Base-by-base conservation (phyloP, 2,113 vertebrate species). In the Bubalus kerabau region DNA sequence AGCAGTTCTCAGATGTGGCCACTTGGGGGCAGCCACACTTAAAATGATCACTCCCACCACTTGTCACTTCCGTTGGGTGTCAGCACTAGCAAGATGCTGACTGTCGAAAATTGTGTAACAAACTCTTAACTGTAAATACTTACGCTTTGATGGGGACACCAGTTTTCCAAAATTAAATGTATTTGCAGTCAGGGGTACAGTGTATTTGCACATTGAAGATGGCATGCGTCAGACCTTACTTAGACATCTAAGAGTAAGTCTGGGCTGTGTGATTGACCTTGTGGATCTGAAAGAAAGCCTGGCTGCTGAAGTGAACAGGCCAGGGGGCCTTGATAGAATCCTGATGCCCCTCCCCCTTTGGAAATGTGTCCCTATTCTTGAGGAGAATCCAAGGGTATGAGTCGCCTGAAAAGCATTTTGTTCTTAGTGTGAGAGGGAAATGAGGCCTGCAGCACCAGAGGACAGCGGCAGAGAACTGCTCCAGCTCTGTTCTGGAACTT, bases 11-110 rank as follows among this genome's bases (percentile, higher is more conserved):
- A 82, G 59, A 43, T 43, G 36, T 43, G 56, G 43, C 97, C 97
- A 96, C 97, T 95, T 96, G 98, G 82, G 96, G 98, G 97, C 95
- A 90, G 56, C 76, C 71, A 67, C n/a, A 87, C 85, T 92, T 88
- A 96, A 95, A 89, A 48, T 71, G 6, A 36, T 81, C 89, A 50
- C 10, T 71, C 28, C 21, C 24, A n/a, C 57, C 43, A 43, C 10
- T 94, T 7, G 5, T 87, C 52, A 78, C 43, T 52, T 96, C 40
- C 54, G 36, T 24, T 57, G 64, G 74, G 30, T 97, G 32, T 95
- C 50, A 92, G 62, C 6, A 0, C 86, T 43, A 91, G 54, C 92
- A 88, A 97, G 54, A 96, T 92, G 24, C 30, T 96, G 96, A 60
- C 78, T 93, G 26, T 94, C 97, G 30, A 78, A 94, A 95, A 60